phyloP scores from a whole-genome alignment of 2,113 vertebrate genomes.

The Neolamprologus tretocephalus region DNA sequence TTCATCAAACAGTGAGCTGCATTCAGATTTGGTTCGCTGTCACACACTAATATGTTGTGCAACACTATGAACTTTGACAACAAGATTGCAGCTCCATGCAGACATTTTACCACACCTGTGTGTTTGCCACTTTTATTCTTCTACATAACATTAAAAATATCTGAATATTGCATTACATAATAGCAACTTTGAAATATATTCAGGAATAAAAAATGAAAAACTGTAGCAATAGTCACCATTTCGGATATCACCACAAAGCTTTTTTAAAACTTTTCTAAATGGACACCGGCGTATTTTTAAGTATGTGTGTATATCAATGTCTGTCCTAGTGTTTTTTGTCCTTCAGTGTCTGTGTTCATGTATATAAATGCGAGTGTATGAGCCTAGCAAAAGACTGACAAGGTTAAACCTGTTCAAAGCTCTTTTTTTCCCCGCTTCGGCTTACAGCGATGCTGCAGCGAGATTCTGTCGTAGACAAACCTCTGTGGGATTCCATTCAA shows the following conservation, averaged over 20 bases:
- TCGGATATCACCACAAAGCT: not conserved
- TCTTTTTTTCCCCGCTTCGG: conserved; percentile 8
- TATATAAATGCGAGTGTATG: not conserved
- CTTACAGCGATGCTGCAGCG: conserved; percentile 77
- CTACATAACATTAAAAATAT: not conserved
- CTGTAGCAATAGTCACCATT: not conserved
- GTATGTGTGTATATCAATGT: not conserved
- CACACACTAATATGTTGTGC: not conserved
- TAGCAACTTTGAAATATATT: not conserved
- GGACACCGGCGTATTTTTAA: not conserved
- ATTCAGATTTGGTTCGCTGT: not conserved
- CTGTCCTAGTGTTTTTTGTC: not conserved
- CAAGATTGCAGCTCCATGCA: not conserved
- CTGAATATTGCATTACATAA: not conserved
- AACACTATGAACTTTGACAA: not conserved
- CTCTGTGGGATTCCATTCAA: conserved; percentile 93
- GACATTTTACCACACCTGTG: not conserved
- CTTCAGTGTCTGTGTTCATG: not conserved
- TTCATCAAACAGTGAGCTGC: not conserved
- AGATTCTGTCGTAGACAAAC: conserved; percentile 91
- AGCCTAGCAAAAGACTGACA: conserved; percentile 18
- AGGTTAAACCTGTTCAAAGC: conserved; percentile 44
- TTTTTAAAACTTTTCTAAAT: not conserved
- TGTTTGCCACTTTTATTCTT: not conserved
- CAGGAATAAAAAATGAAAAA: not conserved